These are phyloP conservation scores for Lycia hirtaria DNA, from an alignment of 2,888 invertebrate genomes.

Conservation along the genomic window DNA sequence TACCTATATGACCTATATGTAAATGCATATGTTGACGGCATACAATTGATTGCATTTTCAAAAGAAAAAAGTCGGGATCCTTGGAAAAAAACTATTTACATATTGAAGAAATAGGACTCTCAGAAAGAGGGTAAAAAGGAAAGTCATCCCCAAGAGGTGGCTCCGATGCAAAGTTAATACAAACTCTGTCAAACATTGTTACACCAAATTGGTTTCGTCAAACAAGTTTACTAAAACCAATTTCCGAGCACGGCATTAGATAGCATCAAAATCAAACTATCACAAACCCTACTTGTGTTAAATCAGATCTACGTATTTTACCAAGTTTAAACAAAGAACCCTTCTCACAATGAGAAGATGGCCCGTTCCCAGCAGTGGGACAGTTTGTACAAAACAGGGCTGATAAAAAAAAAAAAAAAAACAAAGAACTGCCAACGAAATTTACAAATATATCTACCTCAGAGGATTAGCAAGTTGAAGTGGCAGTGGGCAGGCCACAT, in stretches of 20 bases:
- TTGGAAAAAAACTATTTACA: background rate
- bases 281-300: background rate
- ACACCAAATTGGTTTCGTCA: conserved; percentile 2
- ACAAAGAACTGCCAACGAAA: too few relatives aligned
- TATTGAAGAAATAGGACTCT: background rate
- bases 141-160: background rate
- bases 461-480: too few relatives aligned
- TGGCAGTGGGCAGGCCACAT: too few relatives aligned
- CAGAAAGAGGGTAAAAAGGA: background rate
- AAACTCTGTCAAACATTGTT: conserved; percentile 10
- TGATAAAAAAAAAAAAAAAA: too few relatives aligned
- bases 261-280: background rate
- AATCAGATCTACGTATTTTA: background rate
- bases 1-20: background rate
- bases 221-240: conserved; percentile 8
- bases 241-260: background rate
- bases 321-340: background rate
- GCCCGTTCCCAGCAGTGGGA: too few relatives aligned
- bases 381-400: too few relatives aligned
- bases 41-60: background rate
- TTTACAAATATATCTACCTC: too few relatives aligned
- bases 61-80: background rate
- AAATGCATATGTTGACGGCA: background rate
- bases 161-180: conserved; percentile 8
- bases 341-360: too few relatives aligned